A percentile compares a stretch with the other conserved stretches of the same genome.
These are phyloP conservation scores for Lamprotornis superbus DNA, from an alignment of 2,113 vertebrate species.

Conservation along the genomic window DNA sequence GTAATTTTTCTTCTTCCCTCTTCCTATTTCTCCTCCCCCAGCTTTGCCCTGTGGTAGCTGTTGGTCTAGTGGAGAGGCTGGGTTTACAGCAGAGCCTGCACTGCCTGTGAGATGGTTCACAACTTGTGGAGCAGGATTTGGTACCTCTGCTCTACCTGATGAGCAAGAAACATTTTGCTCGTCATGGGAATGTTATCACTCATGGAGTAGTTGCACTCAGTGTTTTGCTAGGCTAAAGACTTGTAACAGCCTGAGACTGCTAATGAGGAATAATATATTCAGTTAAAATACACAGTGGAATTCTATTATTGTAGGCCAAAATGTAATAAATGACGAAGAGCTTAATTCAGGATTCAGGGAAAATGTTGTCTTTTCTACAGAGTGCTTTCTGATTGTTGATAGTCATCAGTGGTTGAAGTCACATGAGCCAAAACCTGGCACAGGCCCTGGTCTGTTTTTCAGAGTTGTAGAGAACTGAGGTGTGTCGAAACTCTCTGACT, in stretches of 20 bases:
- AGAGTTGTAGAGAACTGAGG: background rate
- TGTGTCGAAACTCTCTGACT: background rate
- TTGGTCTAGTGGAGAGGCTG: rapidly evolving
- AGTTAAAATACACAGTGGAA: slow-evolving; percentile 18
- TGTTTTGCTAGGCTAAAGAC: background rate
- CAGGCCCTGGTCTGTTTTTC: background rate
- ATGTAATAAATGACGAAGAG: background rate
- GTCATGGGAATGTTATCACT: background rate
- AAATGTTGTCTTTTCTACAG: background rate
- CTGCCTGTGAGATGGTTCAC: background rate
- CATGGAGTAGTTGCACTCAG: background rate
- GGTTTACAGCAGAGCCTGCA: background rate
- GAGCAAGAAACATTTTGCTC: background rate
- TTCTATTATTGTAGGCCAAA: background rate
- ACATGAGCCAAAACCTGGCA: background rate
- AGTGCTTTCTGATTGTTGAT: background rate
- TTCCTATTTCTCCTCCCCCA: background rate
- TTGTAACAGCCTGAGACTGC: background rate
- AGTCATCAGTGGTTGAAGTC: background rate
- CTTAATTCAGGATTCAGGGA: background rate
- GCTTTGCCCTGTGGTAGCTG: background rate
- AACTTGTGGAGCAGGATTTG: background rate
- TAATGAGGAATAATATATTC: slow-evolving; percentile 9
- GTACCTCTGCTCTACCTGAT: background rate
- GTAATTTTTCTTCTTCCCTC: background rate